Percentiles rank a stretch among this genome's conserved stretches.
Evolutionary conservation across 2,113 vertebrate genomes (phyloP).

Genomic region (Nyctereutes procyonoides): DNA sequence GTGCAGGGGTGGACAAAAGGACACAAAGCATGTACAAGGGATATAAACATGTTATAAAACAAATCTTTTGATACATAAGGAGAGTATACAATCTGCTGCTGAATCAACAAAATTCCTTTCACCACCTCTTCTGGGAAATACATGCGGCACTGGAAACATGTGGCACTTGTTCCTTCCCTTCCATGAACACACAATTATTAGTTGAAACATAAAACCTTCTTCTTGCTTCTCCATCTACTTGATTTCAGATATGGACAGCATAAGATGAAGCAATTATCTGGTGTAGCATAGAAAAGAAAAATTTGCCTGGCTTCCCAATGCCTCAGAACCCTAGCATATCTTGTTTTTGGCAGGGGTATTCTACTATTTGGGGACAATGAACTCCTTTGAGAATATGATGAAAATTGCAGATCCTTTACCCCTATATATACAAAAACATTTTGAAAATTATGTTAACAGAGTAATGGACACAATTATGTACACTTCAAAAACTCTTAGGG

Average conservation of each 20-base stretch:
- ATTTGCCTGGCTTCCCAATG: constrained; percentile 5
- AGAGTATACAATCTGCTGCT: neutral
- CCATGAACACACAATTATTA: neutral
- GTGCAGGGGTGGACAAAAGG: neutral
- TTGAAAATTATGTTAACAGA: neutral
- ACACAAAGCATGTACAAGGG: neutral
- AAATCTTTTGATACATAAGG: neutral
- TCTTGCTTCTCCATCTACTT: neutral
- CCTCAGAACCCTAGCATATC: neutral
- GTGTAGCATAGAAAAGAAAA: neutral
- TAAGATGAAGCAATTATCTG: neutral
- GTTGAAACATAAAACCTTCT: neutral
- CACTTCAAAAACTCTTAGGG: neutral
- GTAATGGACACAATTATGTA: neutral
- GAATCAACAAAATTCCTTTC: neutral
- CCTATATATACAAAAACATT: neutral
- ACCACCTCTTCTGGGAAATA: neutral
- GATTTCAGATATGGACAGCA: neutral
- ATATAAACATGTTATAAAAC: neutral
- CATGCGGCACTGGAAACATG: too few relatives aligned
- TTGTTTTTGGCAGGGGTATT: neutral
- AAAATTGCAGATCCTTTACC: neutral
- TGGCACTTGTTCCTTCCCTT: neutral
- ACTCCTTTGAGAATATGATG: neutral
- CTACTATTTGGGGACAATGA: neutral